Evolutionary conservation across 2,888 invertebrate species (phyloP), one percentile per base, ranked within the genome.

Genomic region (Zaprionus lineosus): DNA sequence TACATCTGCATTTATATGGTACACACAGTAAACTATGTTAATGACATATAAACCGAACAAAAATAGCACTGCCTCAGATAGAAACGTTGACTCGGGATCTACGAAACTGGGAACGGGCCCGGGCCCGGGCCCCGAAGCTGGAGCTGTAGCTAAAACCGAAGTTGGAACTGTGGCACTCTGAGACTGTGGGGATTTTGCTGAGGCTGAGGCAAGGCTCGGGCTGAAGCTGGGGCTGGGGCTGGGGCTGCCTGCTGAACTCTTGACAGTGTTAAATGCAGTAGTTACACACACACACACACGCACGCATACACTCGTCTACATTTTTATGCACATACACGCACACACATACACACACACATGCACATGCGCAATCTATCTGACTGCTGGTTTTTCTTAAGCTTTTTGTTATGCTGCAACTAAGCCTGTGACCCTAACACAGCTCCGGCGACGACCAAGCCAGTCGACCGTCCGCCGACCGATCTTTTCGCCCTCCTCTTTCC

Each of bases 201-300:
- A 11, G 11, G 29, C 26, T 46, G 60, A 1, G 34, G 15, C 48
- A 51, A 31, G 14, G n/a, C n/a, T n/a, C n/a, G n/a, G 37, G 33
- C 36, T 28, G 15, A 16, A 29, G 11, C n/a, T 28, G 26, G 9
- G 16, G 16, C 7, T 14, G 26, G n/a, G 5, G 24, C 40, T 28
- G 31, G 7, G 39, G 33, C 48, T 52, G 50, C 50, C 48, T 41
- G 70, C 72, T 74, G 81, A 77, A 78, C 77, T 79, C 74, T 81
- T 81, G 76, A 81, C 82, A 75, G 81, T 81, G 76, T 70, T 81
- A 79, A 81, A 82, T 74, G 78, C 82, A 74, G 82, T 78, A 78
- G 74, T 82, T 78, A 78, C 62, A 77, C 65, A 76, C n/a, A n/a
- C n/a, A n/a, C n/a, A n/a, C n/a, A n/a, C n/a, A n/a, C n/a, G n/a